A percentile compares a stretch with the other conserved stretches of the same genome.
phyloP scores from a whole-genome alignment of 2,797 vertebrate species.

The Myotis planiceps region DNA sequence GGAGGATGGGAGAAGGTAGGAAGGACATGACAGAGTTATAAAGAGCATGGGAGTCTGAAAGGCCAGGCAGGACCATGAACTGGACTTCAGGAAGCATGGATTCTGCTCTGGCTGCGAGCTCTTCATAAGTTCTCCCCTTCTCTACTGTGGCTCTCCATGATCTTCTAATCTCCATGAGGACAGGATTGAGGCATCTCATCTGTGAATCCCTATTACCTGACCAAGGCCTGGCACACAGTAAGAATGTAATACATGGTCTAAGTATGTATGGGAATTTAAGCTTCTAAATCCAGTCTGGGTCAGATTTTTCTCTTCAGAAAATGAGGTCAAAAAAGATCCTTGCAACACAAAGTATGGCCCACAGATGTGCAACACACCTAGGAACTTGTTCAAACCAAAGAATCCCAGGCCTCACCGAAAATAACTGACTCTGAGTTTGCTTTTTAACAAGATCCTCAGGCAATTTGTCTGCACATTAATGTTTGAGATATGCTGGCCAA shows the following conservation, averaged over 20 bases:
- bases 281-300: neutral
- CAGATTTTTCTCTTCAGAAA: neutral
- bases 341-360: neutral
- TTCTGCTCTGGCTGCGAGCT: neutral
- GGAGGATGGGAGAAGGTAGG: neutral
- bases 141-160: neutral
- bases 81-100: neutral
- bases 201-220: too few relatives aligned
- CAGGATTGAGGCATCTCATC: accelerated
- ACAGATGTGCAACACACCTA: neutral
- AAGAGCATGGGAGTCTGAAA: neutral
- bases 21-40: accelerated
- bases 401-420: neutral
- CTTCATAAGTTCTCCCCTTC: neutral
- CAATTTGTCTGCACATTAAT: neutral
- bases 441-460: neutral
- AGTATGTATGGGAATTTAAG: neutral
- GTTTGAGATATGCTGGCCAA: neutral
- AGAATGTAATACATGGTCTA: neutral
- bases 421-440: neutral
- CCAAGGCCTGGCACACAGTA: neutral
- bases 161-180: neutral
- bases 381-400: neutral
- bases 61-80: neutral
- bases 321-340: neutral